A percentile compares a stretch with the other conserved stretches of the same genome.
Conservation (phyloP, 2,113 vertebrate genomes). For the Boulengeromyrus knoepffleri region DNA sequence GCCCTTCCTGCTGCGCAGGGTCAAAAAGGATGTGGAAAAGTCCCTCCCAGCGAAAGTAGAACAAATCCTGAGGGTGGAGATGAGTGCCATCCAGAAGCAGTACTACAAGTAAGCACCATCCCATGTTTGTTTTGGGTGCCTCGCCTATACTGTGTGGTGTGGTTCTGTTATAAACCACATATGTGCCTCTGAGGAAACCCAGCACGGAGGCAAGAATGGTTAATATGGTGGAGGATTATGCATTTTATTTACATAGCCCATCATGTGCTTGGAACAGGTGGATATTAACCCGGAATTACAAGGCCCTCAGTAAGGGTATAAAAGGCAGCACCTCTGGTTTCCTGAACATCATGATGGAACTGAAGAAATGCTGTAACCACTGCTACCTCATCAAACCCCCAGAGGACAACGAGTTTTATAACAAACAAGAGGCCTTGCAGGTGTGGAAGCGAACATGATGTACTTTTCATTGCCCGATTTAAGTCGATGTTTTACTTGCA, state of each 20-base stretch:
- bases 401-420: conserved; percentile 88
- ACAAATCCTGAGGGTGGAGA: conserved; percentile 94
- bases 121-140: background rate
- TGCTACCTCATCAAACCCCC: conserved; percentile 98
- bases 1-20: conserved; percentile 87
- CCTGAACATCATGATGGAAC: conserved; percentile 98
- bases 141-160: background rate
- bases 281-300: conserved; percentile 98
- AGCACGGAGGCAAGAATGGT: background rate
- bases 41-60: conserved; percentile 97
- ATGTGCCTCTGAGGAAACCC: background rate
- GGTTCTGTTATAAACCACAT: background rate
- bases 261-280: conserved; percentile 60
- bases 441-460: conserved; percentile 48
- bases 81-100: conserved; percentile 97
- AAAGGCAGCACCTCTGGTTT: conserved; percentile 98
- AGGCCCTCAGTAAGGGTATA: conserved; percentile 95
- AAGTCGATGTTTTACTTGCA: background rate
- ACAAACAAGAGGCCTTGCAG: conserved; percentile 90
- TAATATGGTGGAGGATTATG: background rate
- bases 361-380: conserved; percentile 99
- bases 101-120: conserved; percentile 87
- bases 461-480: background rate
- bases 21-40: conserved; percentile 98
- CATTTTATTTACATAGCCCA: background rate